A percentile compares a stretch with the other conserved stretches of the same genome.
These are phyloP conservation scores for Callorhinus ursinus DNA, from an alignment of 2,113 vertebrate species.

Conservation along the genomic window DNA sequence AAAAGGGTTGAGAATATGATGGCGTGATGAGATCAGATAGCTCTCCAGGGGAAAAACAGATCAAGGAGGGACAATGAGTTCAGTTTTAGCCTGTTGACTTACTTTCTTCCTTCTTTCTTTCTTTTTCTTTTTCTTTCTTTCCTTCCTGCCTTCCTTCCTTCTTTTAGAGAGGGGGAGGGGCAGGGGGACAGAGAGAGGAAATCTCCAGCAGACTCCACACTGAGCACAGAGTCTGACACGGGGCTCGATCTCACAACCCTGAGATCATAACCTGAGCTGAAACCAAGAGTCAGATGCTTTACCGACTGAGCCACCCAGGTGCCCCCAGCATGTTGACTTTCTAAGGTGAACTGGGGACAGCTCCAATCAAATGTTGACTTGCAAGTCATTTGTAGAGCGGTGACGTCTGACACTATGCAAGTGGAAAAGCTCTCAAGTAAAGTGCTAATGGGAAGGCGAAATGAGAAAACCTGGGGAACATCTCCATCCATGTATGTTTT, in stretches of 20 bases:
- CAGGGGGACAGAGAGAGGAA: background rate
- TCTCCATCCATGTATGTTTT: background rate
- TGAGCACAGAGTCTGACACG: too few species aligned
- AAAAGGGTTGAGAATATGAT: background rate
- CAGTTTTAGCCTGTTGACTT: background rate
- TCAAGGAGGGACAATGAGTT: background rate
- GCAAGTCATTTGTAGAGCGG: background rate
- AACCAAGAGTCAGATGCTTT: too few species aligned
- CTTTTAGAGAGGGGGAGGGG: background rate
- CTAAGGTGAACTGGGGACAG: background rate
- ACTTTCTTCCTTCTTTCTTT: too few species aligned
- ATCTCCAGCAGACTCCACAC: too few species aligned
- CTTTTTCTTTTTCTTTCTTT: too few species aligned
- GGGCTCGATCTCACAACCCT: too few species aligned
- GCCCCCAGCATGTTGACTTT: background rate
- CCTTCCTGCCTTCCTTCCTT: background rate
- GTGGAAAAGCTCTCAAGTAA: background rate
- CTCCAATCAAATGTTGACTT: background rate
- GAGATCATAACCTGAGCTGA: too few species aligned
- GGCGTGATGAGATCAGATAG: background rate
- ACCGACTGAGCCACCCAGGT: too few species aligned
- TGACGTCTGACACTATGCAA: background rate
- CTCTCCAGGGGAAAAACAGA: background rate
- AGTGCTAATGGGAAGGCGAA: background rate
- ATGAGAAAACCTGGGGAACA: background rate